A percentile compares a stretch with the other conserved stretches of the same genome.
Conservation (phyloP, 2,113 vertebrate genomes). For the Gavia stellata region DNA sequence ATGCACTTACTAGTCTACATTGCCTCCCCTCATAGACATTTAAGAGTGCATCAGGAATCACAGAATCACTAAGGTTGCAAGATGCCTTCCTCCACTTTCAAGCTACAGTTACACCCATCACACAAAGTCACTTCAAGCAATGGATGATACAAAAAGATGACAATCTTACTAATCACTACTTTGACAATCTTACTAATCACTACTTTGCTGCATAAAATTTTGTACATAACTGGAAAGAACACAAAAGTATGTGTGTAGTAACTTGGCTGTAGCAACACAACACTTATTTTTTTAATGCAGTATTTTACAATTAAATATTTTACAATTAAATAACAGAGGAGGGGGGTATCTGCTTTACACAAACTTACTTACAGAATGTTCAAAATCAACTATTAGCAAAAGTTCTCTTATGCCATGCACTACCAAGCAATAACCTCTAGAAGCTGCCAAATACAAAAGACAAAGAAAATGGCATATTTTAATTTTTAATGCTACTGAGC, state of each 20-base stretch:
- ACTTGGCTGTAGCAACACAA: not conserved
- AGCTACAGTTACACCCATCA: not conserved
- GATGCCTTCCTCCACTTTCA: not conserved
- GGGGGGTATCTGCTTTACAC: not conserved
- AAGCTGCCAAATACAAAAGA: not conserved
- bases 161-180: not conserved
- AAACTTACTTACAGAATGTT: not conserved
- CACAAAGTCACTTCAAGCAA: not conserved
- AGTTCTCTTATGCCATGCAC: not conserved
- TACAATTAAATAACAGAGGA: not conserved
- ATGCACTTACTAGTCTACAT: not conserved
- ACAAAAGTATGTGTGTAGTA: not conserved
- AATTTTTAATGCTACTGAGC: not conserved
- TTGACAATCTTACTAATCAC: not conserved
- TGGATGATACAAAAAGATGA: not conserved
- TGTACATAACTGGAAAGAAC: not conserved
- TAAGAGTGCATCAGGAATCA: not conserved
- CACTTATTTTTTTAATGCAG: not conserved
- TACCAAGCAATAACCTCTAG: not conserved
- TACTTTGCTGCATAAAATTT: not conserved
- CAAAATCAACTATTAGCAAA: not conserved
- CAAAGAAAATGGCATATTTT: not conserved
- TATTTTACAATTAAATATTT: not conserved
- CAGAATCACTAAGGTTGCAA: no score
- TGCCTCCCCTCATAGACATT: not conserved